Conservation (phyloP, 2,888 invertebrate species). For the Colostygia pectinataria region DNA sequence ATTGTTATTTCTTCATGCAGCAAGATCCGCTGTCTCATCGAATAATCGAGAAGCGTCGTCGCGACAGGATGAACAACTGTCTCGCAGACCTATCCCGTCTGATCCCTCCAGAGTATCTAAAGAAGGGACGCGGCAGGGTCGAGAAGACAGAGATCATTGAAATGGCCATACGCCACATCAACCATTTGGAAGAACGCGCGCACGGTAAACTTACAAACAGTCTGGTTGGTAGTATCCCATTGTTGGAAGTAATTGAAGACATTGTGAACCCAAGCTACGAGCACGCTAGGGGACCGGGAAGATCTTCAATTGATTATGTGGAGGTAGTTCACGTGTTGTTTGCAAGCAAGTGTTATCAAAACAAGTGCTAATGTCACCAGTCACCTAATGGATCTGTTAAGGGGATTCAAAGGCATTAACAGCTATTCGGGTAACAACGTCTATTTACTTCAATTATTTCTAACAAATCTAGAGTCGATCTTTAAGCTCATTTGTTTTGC, state of each 20-base stretch:
- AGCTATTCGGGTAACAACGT: too few relatives aligned
- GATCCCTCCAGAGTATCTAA: conserved; percentile 95
- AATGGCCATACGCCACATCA: conserved; percentile 97
- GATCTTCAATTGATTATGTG: too few relatives aligned
- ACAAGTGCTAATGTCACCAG: too few relatives aligned
- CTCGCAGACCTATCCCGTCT: conserved; percentile 95
- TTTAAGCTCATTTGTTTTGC: conserved; percentile 11
- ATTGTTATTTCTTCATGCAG: conserved; percentile 72
- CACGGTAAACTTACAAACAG: conserved; percentile 53
- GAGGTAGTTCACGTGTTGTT: too few relatives aligned
- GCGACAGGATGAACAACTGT: conserved; percentile 99
- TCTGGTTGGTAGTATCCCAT: conserved; percentile 44
- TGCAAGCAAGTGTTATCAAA: too few relatives aligned
- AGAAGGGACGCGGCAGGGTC: conserved; percentile 96
- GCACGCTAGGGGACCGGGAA: too few relatives aligned
- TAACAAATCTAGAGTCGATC: conserved; percentile 25
- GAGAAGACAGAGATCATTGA: conserved; percentile 99
- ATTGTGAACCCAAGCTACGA: not conserved
- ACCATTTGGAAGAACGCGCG: conserved; percentile 90
- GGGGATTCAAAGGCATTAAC: too few relatives aligned
- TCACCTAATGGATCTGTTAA: too few relatives aligned
- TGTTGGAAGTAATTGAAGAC: conserved; percentile 18
- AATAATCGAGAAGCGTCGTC: conserved; percentile 96
- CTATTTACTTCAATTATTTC: conserved; percentile 41
- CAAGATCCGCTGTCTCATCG: conserved; percentile 99